Evolutionary conservation across 2,888 invertebrate species (phyloP).

Genomic region (Drosophila nr. perissopoda): DNA sequence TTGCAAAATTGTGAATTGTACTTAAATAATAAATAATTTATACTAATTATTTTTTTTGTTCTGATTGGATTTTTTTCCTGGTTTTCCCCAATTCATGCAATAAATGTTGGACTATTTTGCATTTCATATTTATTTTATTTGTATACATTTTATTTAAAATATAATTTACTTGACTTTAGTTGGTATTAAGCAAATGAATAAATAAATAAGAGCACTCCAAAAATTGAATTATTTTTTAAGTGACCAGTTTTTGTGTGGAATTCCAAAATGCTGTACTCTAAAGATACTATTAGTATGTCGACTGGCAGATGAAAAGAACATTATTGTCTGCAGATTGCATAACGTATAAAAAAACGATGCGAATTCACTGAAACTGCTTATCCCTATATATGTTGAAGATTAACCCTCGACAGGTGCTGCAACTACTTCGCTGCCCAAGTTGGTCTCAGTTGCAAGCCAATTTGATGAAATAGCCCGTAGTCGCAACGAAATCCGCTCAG

Average conservation of each 20-base stretch:
- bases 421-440: constrained; percentile 16
- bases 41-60: too few species aligned
- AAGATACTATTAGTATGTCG: neutral
- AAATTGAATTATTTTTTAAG: too few species aligned
- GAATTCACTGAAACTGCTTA: constrained; percentile 3
- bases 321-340: neutral
- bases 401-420: constrained; percentile 51
- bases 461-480: constrained; percentile 57
- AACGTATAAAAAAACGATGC: neutral
- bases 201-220: neutral
- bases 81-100: too few species aligned
- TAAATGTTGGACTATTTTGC: too few species aligned
- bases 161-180: neutral
- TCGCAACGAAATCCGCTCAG: constrained; percentile 58
- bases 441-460: constrained; percentile 48
- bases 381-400: constrained; percentile 10
- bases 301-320: neutral
- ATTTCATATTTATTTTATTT: neutral
- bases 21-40: neutral
- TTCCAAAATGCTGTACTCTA: neutral
- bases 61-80: too few species aligned
- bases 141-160: neutral
- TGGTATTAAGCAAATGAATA: neutral
- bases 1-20: accelerated
- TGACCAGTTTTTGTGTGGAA: too few species aligned